Conservation (phyloP, 2,888 invertebrate genomes). For the Minunthozetes semirufus region DNA sequence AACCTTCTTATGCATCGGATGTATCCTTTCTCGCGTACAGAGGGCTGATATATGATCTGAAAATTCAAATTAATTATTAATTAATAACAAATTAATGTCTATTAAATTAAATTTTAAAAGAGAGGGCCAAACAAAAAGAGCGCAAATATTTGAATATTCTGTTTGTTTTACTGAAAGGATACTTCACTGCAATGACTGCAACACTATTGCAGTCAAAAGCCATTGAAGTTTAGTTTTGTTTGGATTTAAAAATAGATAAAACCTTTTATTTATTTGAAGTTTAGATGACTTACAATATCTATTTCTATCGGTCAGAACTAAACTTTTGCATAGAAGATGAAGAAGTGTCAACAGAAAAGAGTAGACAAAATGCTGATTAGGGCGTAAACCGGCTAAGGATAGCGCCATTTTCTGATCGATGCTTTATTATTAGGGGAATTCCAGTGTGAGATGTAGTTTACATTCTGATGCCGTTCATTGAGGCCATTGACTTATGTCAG, state of each 20-base stretch:
- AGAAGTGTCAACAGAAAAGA: constrained; percentile 17
- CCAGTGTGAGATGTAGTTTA: not conserved
- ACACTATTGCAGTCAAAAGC: not conserved
- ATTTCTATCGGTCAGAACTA: constrained; percentile 38
- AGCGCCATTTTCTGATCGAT: constrained; percentile 36
- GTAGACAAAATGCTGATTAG: constrained; percentile 22
- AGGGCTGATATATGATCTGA: constrained; percentile 81
- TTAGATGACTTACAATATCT: constrained; percentile 40
- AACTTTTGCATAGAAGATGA: constrained; percentile 38
- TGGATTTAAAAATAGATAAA: not conserved
- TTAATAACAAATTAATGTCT: not conserved
- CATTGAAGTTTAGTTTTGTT: not conserved
- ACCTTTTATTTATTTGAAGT: not conserved
- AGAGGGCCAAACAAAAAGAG: not conserved
- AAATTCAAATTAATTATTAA: constrained; percentile 41
- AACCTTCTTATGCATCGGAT: constrained; percentile 79
- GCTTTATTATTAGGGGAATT: not conserved
- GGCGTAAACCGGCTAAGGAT: constrained; percentile 36
- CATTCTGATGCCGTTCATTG: constrained; percentile 17
- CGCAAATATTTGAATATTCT: not conserved
- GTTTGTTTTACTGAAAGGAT: not conserved
- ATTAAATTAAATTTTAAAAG: not conserved
- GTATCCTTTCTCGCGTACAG: constrained; percentile 82
- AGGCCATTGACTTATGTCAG: constrained; percentile 24
- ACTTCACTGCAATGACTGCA: constrained; percentile 17